Evolutionary conservation across 2,888 invertebrate species (phyloP).

Genomic region (Tenthredo notha): DNA sequence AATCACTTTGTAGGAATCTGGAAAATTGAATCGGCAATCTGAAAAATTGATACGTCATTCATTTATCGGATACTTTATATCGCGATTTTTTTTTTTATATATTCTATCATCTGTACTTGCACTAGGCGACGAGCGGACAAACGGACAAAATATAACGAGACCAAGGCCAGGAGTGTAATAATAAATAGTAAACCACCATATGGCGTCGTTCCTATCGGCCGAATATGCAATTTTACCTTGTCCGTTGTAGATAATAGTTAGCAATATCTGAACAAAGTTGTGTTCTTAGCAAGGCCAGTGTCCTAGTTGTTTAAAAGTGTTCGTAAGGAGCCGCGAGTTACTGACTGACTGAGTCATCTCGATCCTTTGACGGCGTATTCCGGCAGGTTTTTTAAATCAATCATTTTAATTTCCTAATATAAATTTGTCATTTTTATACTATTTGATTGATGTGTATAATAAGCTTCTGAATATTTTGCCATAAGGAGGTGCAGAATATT

Average conservation of each 20-base stretch:
- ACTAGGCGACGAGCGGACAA: neutral
- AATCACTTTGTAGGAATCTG: neutral
- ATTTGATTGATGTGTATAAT: neutral
- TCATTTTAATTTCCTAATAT: neutral
- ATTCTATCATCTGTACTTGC: neutral
- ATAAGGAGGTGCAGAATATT: neutral
- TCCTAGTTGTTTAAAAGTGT: slow-evolving; percentile 48
- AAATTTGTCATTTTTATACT: neutral
- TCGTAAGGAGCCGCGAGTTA: slow-evolving; percentile 29
- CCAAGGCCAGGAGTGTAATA: slow-evolving; percentile 41
- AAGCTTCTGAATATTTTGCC: neutral
- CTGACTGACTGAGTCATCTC: slow-evolving; percentile 47
- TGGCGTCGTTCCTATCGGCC: slow-evolving; percentile 47
- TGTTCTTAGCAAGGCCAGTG: slow-evolving; percentile 47
- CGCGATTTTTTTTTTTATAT: neutral
- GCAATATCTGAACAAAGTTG: slow-evolving; percentile 50
- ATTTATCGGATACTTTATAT: neutral
- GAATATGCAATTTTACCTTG: slow-evolving; percentile 52
- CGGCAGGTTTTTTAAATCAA: slow-evolving; percentile 38
- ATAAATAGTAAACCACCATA: slow-evolving; percentile 43
- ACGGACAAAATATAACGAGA: slow-evolving; percentile 41
- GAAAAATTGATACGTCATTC: neutral
- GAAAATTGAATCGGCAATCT: neutral
- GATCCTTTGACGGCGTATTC: slow-evolving; percentile 40
- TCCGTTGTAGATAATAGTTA: slow-evolving; percentile 51